Percentiles rank a stretch among this genome's conserved stretches.
These are phyloP conservation scores for Heliocidaris tuberculata DNA, from an alignment of 35 echinoderm and acorn worm genomes.

Conservation along the genomic window DNA sequence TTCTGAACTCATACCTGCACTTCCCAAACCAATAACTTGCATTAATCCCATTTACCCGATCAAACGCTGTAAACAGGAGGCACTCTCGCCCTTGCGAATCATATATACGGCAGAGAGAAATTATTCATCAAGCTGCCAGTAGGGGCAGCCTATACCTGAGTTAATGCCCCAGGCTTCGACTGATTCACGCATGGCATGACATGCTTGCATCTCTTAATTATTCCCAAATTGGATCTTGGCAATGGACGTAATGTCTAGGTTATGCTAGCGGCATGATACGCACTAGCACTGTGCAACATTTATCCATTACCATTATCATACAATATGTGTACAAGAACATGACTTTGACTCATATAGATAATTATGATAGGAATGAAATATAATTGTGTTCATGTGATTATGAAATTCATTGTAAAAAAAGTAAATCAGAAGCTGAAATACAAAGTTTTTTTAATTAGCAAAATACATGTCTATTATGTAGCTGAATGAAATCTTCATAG, in stretches of 20 bases:
- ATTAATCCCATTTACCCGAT: background rate
- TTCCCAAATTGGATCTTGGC: background rate
- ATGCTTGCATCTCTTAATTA: constrained; percentile 14
- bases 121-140: background rate
- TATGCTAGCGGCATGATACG: background rate
- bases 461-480: too few relatives aligned
- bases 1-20: background rate
- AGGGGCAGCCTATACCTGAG: background rate
- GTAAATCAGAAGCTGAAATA: too few relatives aligned
- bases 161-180: background rate
- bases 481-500: too few relatives aligned
- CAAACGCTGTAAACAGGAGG: background rate
- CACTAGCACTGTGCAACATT: background rate
- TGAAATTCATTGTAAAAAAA: too few relatives aligned
- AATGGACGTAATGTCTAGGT: background rate
- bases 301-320: background rate
- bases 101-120: background rate
- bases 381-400: background rate
- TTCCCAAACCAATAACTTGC: constrained; percentile 10
- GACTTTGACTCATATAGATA: background rate
- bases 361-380: background rate
- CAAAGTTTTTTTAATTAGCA: too few relatives aligned
- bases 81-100: background rate
- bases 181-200: constrained; percentile 36
- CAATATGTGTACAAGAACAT: background rate